phyloP scores from a whole-genome alignment of 2,888 invertebrate species.

The Chymomyza procnemis region DNA sequence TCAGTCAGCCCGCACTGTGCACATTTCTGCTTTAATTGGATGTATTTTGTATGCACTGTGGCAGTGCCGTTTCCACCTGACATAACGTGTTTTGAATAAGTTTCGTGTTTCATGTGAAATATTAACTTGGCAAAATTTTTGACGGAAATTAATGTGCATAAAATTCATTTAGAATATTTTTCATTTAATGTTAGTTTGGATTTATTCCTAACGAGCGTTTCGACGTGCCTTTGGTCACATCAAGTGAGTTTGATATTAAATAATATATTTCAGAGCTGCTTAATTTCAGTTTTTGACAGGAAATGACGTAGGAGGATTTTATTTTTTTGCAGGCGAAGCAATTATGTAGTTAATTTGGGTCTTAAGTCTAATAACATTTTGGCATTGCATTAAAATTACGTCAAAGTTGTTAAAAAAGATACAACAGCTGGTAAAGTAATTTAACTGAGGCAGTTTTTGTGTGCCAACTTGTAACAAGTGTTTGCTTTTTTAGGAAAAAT shows the following conservation, averaged over 20 bases:
- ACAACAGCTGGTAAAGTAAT: background rate
- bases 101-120: constrained; percentile 22
- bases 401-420: background rate
- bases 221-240: background rate
- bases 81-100: background rate
- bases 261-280: background rate
- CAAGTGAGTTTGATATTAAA: background rate
- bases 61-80: background rate
- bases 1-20: background rate
- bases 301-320: constrained; percentile 7
- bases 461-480: background rate
- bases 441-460: background rate
- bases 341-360: constrained; percentile 27
- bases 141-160: constrained; percentile 22
- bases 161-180: background rate
- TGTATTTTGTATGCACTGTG: background rate
- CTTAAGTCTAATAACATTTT: background rate
- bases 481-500: background rate
- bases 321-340: constrained; percentile 7
- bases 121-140: constrained; percentile 21
- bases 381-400: background rate
- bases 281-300: background rate
- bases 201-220: background rate
- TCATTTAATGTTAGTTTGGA: background rate
- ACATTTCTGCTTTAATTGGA: background rate